These are phyloP conservation scores for Lophochroa leadbeateri DNA, from an alignment of 2,113 vertebrate species.

Conservation along the genomic window DNA sequence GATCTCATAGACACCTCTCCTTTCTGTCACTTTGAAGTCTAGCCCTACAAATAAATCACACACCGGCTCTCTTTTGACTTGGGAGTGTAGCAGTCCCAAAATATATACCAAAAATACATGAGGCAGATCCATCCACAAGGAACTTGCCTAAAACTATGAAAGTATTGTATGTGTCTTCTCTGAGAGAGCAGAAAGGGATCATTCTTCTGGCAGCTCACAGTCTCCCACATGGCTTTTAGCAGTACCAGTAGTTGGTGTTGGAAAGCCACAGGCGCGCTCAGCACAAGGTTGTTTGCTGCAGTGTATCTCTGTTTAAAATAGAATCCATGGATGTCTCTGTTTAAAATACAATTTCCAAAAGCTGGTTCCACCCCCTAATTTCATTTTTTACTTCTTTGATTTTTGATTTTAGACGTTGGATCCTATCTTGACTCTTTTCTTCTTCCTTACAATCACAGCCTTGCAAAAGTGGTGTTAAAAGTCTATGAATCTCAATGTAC, in stretches of 20 bases:
- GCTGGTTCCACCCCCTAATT: background rate
- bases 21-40: background rate
- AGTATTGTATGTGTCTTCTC: background rate
- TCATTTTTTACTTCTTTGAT: background rate
- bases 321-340: background rate
- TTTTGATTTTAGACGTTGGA: background rate
- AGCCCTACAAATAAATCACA: background rate
- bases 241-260: background rate
- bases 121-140: background rate
- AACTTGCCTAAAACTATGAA: background rate
- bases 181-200: background rate
- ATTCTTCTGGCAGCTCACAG: background rate
- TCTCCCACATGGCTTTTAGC: background rate
- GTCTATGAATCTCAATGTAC: background rate
- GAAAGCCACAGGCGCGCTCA: background rate
- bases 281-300: background rate
- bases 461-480: background rate
- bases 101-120: background rate
- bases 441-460: background rate
- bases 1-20: background rate
- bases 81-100: background rate
- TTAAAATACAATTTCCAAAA: background rate
- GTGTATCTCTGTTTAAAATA: background rate
- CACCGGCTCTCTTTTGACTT: background rate
- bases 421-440: background rate